Conservation (phyloP, 2,113 vertebrate species). For the Tringa solitaria region DNA sequence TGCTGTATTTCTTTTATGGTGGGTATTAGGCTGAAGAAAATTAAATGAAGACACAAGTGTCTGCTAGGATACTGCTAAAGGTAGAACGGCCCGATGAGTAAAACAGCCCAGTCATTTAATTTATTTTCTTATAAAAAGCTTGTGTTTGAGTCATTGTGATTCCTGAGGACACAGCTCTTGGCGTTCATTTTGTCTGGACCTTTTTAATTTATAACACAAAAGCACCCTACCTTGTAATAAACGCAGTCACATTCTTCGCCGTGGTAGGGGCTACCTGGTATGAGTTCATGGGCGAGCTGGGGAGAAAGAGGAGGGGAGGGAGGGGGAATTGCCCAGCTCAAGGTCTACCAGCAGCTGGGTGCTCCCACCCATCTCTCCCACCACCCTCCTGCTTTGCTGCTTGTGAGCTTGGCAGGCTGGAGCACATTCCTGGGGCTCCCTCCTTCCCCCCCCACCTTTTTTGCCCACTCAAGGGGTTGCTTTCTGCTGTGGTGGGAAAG, state of each 20-base stretch:
- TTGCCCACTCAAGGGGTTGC: accelerated
- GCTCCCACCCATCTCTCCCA: not conserved
- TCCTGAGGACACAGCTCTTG: not conserved
- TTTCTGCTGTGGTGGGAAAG: not conserved
- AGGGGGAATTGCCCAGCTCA: not conserved
- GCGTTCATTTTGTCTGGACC: not conserved
- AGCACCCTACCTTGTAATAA: not conserved
- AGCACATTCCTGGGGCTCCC: not conserved
- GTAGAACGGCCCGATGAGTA: not conserved
- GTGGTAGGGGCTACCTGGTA: not conserved
- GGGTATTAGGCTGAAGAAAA: not conserved
- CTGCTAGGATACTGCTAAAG: not conserved
- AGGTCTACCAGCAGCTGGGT: accelerated
- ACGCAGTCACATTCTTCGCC: not conserved
- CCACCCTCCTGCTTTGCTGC: not conserved
- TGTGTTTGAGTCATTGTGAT: not conserved
- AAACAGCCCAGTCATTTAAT: not conserved
- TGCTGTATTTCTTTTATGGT: conserved; percentile 1
- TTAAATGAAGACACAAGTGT: not conserved
- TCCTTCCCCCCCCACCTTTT: not conserved
- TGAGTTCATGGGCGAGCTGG: not conserved
- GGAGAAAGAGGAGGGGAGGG: not conserved
- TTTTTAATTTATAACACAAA: not conserved
- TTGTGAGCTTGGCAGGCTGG: not conserved
- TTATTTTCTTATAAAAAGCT: not conserved